Conservation (phyloP, 2,888 invertebrate genomes). For the Bhutanitis thaidina region DNA sequence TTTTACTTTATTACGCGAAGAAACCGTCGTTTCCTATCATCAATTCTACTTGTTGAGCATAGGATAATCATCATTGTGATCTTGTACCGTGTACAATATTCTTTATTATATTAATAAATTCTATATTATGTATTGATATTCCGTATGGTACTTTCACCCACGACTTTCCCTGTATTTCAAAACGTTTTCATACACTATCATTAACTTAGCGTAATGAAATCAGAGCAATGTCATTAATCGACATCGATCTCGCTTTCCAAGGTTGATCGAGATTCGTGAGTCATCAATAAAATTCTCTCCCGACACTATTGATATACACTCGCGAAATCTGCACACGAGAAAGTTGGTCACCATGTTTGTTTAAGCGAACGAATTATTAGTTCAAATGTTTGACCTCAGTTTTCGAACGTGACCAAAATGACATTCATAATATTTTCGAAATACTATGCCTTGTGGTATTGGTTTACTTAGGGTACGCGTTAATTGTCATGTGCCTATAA, state of each 20-base stretch:
- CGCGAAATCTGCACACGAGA: conserved; percentile 36
- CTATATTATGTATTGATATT: no score
- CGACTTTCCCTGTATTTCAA: not conserved
- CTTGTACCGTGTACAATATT: no score
- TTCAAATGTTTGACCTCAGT: conserved; percentile 22
- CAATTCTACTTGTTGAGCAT: no score
- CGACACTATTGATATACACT: conserved; percentile 41
- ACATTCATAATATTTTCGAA: no score
- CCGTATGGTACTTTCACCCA: conserved; percentile 2
- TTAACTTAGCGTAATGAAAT: conserved; percentile 31
- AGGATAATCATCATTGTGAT: no score
- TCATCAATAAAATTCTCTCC: conserved; percentile 48
- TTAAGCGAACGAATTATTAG: conserved; percentile 9
- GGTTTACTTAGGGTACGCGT: no score
- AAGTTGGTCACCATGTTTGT: conserved; percentile 33
- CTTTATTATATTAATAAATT: no score
- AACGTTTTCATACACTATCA: conserved; percentile 13
- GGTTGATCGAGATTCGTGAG: conserved; percentile 41
- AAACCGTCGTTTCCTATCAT: no score
- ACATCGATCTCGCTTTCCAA: conserved; percentile 45
- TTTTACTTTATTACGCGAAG: no score
- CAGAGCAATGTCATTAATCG: conserved; percentile 50
- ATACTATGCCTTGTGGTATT: no score
- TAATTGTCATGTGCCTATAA: no score
- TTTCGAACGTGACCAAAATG: conserved; percentile 16